phyloP scores from a whole-genome alignment of 2,113 vertebrate species.

The Hemicordylus capensis region DNA sequence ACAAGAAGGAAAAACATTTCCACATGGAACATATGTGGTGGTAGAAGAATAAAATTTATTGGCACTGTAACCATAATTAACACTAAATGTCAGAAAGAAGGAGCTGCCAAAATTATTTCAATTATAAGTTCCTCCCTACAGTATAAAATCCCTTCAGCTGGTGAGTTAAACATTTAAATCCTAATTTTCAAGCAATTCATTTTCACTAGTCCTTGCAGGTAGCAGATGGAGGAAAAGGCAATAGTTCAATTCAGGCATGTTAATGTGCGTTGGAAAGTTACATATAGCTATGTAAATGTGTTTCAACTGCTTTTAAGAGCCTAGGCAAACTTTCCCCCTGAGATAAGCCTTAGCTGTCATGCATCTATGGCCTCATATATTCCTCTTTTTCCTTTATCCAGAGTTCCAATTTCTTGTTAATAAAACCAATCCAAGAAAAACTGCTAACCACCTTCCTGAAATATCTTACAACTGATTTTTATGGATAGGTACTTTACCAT shows the following conservation, averaged over 20 bases:
- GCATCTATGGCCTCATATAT: not conserved
- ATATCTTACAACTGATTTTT: slow-evolving; percentile 15
- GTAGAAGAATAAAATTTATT: slow-evolving; percentile 30
- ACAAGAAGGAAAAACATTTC: not conserved
- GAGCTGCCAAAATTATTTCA: not conserved
- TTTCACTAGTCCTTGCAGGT: not conserved
- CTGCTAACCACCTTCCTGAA: slow-evolving; percentile 1
- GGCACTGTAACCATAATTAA: not conserved
- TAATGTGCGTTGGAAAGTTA: not conserved
- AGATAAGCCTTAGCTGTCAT: not conserved
- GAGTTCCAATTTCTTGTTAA: slow-evolving; percentile 20
- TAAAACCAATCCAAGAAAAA: slow-evolving; percentile 22
- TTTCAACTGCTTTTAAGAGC: slow-evolving; percentile 34
- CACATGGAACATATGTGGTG: slow-evolving; percentile 24
- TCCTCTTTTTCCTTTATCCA: slow-evolving; percentile 27
- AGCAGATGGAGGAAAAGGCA: not conserved
- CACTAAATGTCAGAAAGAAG: not conserved
- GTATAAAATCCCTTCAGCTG: not conserved
- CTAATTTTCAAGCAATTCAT: slow-evolving; percentile 14
- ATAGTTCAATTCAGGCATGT: not conserved
- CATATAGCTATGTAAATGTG: slow-evolving; percentile 28
- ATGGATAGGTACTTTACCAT: no score
- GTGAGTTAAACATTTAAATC: not conserved
- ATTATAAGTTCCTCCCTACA: not conserved
- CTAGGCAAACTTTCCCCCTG: slow-evolving; percentile 27